Conservation (phyloP, 2,797 vertebrate species). For the Sarcoramphus papa region DNA sequence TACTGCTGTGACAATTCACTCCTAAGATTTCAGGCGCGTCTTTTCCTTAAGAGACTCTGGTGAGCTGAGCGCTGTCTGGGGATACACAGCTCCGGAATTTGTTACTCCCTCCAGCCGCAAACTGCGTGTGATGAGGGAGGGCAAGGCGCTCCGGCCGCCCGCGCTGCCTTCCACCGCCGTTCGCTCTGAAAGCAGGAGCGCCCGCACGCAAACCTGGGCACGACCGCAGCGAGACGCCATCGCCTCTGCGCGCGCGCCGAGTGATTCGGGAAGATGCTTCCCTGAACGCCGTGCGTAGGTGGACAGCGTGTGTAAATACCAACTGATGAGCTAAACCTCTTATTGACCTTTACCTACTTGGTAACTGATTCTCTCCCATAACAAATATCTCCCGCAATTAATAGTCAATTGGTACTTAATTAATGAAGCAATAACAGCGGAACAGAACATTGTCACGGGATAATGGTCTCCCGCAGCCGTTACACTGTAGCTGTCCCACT, state of each 20-base stretch:
- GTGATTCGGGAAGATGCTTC: background rate
- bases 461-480: constrained; percentile 56
- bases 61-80: background rate
- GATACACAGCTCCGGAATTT: background rate
- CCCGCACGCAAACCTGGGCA: accelerated
- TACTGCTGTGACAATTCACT: constrained; percentile 41
- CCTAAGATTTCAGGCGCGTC: background rate
- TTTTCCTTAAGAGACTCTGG: background rate
- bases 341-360: background rate
- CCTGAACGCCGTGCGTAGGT: accelerated
- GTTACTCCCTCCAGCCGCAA: background rate
- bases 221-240: background rate
- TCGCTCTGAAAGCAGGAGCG: background rate
- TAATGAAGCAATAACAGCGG: constrained; percentile 45
- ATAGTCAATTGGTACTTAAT: constrained; percentile 57
- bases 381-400: constrained; percentile 27
- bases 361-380: background rate
- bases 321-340: background rate
- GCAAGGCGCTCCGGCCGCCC: background rate
- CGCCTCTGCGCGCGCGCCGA: accelerated
- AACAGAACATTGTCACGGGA: constrained; percentile 51
- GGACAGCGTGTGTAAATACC: background rate
- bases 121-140: accelerated
- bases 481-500: constrained; percentile 23
- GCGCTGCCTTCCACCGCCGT: accelerated